phyloP scores from a whole-genome alignment of 2,113 vertebrate species.

The Pseudorectes ferrugineus region DNA sequence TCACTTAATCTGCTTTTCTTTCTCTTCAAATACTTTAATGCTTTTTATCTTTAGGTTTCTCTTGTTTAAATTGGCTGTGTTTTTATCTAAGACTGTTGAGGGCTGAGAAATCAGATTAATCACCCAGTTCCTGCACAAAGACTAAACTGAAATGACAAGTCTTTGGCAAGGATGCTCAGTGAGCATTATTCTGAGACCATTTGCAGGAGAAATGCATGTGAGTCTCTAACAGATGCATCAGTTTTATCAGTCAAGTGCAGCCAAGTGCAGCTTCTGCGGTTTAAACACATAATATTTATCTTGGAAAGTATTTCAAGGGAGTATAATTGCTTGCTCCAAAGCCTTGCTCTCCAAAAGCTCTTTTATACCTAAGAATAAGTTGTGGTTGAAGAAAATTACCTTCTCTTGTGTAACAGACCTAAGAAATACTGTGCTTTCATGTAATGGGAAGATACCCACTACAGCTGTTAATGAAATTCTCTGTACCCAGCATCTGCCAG shows the following conservation, averaged over 20 bases:
- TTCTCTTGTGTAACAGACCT: background rate
- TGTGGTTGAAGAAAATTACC: background rate
- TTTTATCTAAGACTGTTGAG: background rate
- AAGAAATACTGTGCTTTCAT: background rate
- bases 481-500: background rate
- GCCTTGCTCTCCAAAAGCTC: background rate
- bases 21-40: background rate
- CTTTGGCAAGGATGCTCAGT: background rate
- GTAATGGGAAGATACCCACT: background rate
- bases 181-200: background rate
- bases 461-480: background rate
- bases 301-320: background rate
- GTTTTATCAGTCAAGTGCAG: background rate
- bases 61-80: background rate
- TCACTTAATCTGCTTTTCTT: background rate
- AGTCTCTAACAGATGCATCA: background rate
- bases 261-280: background rate
- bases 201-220: background rate
- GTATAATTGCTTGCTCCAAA: background rate
- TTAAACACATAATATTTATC: background rate
- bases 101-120: constrained; percentile 17
- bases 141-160: background rate
- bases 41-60: background rate
- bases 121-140: background rate
- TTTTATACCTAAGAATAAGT: background rate